Evolutionary conservation across 2,888 invertebrate genomes (phyloP).

Genomic region (Nysson spinosus): DNA sequence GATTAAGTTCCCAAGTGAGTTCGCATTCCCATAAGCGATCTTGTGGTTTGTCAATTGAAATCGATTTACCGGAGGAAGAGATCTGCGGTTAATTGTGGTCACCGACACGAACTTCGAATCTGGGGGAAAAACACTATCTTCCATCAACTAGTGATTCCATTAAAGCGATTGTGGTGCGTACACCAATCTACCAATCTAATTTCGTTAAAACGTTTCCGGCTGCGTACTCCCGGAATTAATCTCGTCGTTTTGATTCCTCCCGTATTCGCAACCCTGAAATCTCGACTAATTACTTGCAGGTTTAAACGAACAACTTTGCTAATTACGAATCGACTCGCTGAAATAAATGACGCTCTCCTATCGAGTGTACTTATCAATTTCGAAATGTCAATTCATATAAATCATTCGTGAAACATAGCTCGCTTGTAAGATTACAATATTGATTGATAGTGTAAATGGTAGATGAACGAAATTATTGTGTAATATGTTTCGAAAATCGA

Average conservation of each 20-base stretch:
- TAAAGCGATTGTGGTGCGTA: constrained; percentile 29
- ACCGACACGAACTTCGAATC: not conserved
- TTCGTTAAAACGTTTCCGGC: constrained; percentile 30
- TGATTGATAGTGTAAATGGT: not conserved
- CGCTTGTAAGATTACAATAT: not conserved
- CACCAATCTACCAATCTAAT: constrained; percentile 35
- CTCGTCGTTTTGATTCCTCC: not conserved
- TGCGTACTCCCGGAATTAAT: constrained; percentile 12
- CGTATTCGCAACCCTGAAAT: not conserved
- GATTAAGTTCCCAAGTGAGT: too few species aligned
- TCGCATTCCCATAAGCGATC: not conserved
- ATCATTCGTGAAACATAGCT: not conserved
- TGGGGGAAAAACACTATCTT: constrained; percentile 8
- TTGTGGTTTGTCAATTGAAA: not conserved
- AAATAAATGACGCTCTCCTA: too few species aligned
- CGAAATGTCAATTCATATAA: not conserved
- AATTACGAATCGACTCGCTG: too few species aligned
- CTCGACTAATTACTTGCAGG: too few species aligned
- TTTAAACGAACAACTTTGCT: too few species aligned
- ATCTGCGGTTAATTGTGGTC: constrained; percentile 27
- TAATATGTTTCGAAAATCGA: constrained; percentile 22
- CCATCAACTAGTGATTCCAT: constrained; percentile 33
- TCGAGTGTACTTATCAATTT: not conserved
- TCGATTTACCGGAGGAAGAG: not conserved
- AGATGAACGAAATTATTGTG: not conserved